Base-by-base conservation (phyloP, 1,140 invertebrate species). In the Leptinotarsa texana region DNA sequence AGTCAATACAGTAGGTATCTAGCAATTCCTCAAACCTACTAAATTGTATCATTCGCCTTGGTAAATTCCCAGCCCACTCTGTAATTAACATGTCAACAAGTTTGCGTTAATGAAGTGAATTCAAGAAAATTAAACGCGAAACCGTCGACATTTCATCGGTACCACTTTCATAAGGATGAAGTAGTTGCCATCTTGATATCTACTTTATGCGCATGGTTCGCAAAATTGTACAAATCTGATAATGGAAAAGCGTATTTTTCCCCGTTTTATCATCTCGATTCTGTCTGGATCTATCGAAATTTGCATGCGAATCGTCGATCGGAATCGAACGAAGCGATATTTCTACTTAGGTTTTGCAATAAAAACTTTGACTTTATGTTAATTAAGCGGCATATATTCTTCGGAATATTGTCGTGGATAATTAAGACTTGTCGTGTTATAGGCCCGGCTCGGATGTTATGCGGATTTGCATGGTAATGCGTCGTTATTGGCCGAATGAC, bases 311-410 rank as follows among this genome's bases (percentile, higher is more conserved):
- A 79, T 77, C 21, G 72, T 48, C 18, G 47, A 75, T 63, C 72
- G 17, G 66, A 24, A 73, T 21, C 69, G 57, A 71, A 74, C 61
- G 51, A 72, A 74, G 72, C 75, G 70, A 76, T 76, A 76, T 74
- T 63, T 63, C 21, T 66, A 62, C 63, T 49, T 15, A 47, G 74
- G 66, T 24, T 65, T 74, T 51, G 70, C 78, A 71, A 77, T 79
- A 79, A 79, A 79, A 75, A 77, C 75, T 21, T 70, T 71, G 68
- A 79, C 66, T 79, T 79, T 79, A 79, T 77, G 78, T 77, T 79
- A 79, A 79, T 79, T 77, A 74, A 77, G 76, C 69, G 75, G 74
- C 75, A 79, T 76, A 78, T 79, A 75, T 79, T 72, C 74, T 68
- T 68, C 21, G 15, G 51, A 75, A 79, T 76, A 79, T 75, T 77